Evolutionary conservation across 2,888 invertebrate genomes (phyloP), one percentile per base, ranked within the genome.

Genomic region (Drosophila pseudotalamancana): DNA sequence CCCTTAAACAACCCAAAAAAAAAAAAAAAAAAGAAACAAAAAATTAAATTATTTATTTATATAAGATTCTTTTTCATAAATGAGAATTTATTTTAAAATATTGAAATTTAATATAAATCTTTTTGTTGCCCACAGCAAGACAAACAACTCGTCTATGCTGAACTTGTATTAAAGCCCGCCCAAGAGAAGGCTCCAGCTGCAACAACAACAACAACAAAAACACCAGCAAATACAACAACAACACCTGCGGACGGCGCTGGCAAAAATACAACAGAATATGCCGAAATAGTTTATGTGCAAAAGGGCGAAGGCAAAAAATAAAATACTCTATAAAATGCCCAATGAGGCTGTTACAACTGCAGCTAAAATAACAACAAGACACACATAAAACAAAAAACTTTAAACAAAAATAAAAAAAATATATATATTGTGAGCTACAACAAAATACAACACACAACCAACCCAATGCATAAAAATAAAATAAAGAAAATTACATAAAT

Each of bases 271-370:
- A 95, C 95, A 3, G 95, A 95, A 82, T 96, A 97, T 90, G 96
- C 96, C 0, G 96, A 96, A 90, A 97, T 97, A 55, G 94, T 96
- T 0, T 96, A 96, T 69, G 91, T 91, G 60, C 89, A 91, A 63
- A 91, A 91, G 62, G 81, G 63, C 42, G 73, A 80, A 12, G 71
- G 66, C 27, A 86, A 86, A n/a, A 77, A 86, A 60, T 79, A 62
- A 82, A 53, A 66, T 59, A 66, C 49, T 57, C 55, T 42, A 37
- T 25, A 16, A 49, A 25, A 57, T 49, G 66, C 59, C 61, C 64
- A 59, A 67, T 54, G 74, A 77, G 75, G 75, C 76, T 78, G 76
- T 71, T 43, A 31, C 42, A 66, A 16, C 29, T 34, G 32, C 55
- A 62, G 23, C 57, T 45, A 31, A 31, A 49, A 19, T 19, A 53